Conservation (phyloP, 2,113 vertebrate species). For the Nanorana parkeri region DNA sequence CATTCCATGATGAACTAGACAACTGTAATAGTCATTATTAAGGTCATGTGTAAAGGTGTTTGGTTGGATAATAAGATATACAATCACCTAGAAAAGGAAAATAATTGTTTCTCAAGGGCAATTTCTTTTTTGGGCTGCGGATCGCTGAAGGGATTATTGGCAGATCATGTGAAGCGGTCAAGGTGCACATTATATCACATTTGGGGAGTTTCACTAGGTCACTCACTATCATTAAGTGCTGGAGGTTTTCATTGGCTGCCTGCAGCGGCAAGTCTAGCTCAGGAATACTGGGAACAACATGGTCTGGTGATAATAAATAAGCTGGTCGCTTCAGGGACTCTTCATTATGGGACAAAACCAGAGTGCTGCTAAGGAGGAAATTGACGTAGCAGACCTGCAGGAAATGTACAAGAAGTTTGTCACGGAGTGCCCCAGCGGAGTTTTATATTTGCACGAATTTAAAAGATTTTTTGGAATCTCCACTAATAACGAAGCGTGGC, state of each 20-base stretch:
- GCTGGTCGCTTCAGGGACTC: background rate
- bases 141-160: conserved; percentile 19
- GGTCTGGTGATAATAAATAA: too few relatives aligned
- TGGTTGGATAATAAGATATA: too few relatives aligned
- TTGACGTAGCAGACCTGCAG: conserved; percentile 72
- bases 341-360: conserved; percentile 70
- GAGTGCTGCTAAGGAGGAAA: conserved; percentile 61
- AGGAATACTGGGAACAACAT: too few relatives aligned
- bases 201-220: background rate
- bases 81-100: too few relatives aligned
- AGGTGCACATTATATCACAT: conserved; percentile 5
- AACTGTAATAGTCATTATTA: too few relatives aligned
- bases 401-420: conserved; percentile 78
- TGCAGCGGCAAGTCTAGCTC: background rate
- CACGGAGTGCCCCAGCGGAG: conserved; percentile 72
- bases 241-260: background rate
- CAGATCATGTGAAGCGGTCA: conserved; percentile 34
- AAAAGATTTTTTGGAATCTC: conserved; percentile 76
- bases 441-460: conserved; percentile 74
- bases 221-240: background rate
- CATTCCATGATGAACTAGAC: too few relatives aligned
- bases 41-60: too few relatives aligned
- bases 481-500: conserved; percentile 68
- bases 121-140: background rate
- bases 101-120: background rate